These are phyloP conservation scores for Acipenser transmontanus DNA, from an alignment of 2,797 vertebrate genomes.

Conservation along the genomic window DNA sequence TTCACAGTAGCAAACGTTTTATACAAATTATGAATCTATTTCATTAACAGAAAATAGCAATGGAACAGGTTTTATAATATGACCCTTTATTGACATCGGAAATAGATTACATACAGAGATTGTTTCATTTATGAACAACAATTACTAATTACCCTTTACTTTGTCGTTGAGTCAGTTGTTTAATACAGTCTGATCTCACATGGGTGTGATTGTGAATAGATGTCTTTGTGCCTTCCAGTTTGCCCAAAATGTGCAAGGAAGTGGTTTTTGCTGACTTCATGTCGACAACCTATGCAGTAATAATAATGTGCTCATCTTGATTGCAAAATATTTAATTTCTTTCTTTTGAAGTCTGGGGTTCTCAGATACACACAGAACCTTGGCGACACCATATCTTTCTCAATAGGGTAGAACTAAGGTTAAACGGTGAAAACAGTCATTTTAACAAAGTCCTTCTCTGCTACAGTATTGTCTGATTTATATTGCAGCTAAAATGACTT, in stretches of 20 bases:
- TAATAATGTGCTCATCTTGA: conserved; percentile 2
- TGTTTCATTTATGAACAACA: neutral
- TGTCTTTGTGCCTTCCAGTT: conserved; percentile 1
- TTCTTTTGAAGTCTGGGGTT: neutral
- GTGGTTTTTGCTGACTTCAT: neutral
- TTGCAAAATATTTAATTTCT: neutral
- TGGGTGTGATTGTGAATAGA: neutral
- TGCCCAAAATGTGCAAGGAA: conserved; percentile 1
- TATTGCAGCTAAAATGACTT: too few species aligned
- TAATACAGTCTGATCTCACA: neutral
- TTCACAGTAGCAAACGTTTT: too few species aligned
- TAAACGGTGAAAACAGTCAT: too few species aligned
- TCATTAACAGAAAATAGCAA: too few species aligned
- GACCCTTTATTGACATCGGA: too few species aligned
- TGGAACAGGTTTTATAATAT: too few species aligned
- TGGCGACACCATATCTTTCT: neutral
- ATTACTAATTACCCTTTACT: neutral
- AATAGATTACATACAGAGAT: neutral
- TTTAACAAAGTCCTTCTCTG: too few species aligned
- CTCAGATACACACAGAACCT: neutral
- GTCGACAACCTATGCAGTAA: neutral
- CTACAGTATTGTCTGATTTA: too few species aligned
- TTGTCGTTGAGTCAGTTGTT: neutral
- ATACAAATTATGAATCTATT: too few species aligned
- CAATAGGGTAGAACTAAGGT: too few species aligned